Evolutionary conservation across 2,888 invertebrate species (phyloP).

Genomic region (Drosophila mercatorum): DNA sequence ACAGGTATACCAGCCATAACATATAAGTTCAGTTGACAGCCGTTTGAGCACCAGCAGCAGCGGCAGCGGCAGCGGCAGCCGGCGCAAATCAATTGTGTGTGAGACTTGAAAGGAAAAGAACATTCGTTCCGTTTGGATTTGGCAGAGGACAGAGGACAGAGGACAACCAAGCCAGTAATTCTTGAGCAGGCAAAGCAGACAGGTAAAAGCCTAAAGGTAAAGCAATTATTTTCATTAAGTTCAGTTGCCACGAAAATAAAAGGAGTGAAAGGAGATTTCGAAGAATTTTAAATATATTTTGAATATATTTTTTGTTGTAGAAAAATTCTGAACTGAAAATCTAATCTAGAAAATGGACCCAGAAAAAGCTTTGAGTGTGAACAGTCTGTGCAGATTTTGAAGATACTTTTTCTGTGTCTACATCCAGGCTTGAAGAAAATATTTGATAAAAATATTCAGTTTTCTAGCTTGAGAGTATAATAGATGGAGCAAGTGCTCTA

Average conservation of each 20-base stretch:
- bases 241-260: not conserved
- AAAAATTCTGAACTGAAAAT: too few relatives aligned
- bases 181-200: not conserved
- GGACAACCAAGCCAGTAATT: not conserved
- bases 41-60: not conserved
- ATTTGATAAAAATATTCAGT: too few relatives aligned
- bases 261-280: not conserved
- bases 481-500: not conserved
- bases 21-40: conserved; percentile 17
- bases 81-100: conserved; percentile 3
- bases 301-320: too few relatives aligned
- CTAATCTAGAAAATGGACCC: too few relatives aligned
- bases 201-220: not conserved
- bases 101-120: not conserved
- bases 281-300: not conserved
- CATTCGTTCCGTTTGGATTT: not conserved
- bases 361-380: too few relatives aligned
- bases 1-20: not conserved
- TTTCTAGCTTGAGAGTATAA: not conserved
- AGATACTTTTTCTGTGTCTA: not conserved
- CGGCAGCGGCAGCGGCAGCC: too few relatives aligned
- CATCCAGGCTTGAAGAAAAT: too few relatives aligned
- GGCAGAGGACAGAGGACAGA: too few relatives aligned
- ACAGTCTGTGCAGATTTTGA: not conserved
- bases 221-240: not conserved